Evolutionary conservation across 1,140 invertebrate species (phyloP).

Genomic region (Dendrolimus punctatus): DNA sequence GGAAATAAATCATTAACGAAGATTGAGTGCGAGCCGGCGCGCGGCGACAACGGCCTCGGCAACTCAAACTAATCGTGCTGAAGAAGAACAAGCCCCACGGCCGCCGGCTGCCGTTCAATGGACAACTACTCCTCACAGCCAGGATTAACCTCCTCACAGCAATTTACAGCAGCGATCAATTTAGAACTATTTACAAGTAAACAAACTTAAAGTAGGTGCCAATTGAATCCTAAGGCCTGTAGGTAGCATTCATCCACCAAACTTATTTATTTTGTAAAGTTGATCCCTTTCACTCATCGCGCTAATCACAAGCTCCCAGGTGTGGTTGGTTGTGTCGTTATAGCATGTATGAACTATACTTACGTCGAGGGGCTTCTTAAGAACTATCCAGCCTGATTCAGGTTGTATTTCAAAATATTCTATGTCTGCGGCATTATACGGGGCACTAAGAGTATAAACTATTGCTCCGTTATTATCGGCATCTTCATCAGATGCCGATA

Average conservation of each 20-base stretch:
- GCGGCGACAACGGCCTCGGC: slow-evolving; percentile 35
- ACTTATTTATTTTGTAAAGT: slow-evolving; percentile 57
- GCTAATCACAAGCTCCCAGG: slow-evolving; percentile 41
- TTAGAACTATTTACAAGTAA: slow-evolving; percentile 71
- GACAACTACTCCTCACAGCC: slow-evolving; percentile 71
- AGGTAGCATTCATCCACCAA: slow-evolving; percentile 72
- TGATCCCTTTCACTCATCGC: slow-evolving; percentile 64
- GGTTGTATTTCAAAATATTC: slow-evolving; percentile 97
- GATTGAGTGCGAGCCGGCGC: slow-evolving; percentile 65
- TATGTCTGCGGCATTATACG: slow-evolving; percentile 87
- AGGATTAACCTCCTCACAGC: slow-evolving; percentile 67
- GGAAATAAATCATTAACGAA: slow-evolving; percentile 70
- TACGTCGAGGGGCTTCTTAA: slow-evolving; percentile 95
- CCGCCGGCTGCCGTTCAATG: slow-evolving; percentile 54
- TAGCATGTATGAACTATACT: slow-evolving; percentile 72
- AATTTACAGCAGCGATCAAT: slow-evolving; percentile 67
- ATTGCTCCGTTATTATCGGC: slow-evolving; percentile 97
- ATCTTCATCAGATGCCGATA: slow-evolving; percentile 96
- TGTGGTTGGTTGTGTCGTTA: slow-evolving; percentile 10
- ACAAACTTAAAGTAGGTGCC: slow-evolving; percentile 63
- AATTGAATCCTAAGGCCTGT: slow-evolving; percentile 71
- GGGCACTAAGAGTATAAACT: slow-evolving; percentile 90
- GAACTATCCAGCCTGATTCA: slow-evolving; percentile 95
- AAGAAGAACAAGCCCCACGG: slow-evolving; percentile 65
- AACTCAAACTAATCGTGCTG: slow-evolving; percentile 73